Conservation (phyloP, 2,888 invertebrate genomes). For the Crossocerus cetratus region DNA sequence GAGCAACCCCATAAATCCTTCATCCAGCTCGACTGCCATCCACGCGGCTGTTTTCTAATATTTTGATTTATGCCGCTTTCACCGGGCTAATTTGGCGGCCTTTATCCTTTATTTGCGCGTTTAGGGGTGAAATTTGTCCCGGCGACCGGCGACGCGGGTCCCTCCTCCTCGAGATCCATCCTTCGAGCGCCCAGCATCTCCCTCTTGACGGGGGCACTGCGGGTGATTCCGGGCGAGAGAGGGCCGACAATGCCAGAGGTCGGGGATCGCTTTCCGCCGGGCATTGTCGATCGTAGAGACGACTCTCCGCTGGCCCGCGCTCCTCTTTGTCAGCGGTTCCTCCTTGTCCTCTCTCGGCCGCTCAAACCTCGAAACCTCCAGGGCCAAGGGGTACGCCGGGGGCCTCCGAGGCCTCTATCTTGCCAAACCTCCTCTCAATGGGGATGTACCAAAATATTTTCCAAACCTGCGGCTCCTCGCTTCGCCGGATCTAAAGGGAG, state of each 20-base stretch:
- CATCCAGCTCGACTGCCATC: constrained; percentile 60
- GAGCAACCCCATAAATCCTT: constrained; percentile 74
- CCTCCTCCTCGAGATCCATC: neutral
- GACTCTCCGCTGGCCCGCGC: constrained; percentile 8
- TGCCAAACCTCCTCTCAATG: constrained; percentile 45
- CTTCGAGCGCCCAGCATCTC: neutral
- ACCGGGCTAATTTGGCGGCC: constrained; percentile 73
- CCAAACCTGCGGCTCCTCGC: constrained; percentile 19
- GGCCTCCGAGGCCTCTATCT: constrained; percentile 8
- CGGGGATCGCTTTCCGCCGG: constrained; percentile 42
- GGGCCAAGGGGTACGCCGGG: constrained; percentile 8
- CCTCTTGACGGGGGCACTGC: constrained; percentile 9
- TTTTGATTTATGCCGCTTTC: constrained; percentile 76
- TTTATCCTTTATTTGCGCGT: constrained; percentile 75
- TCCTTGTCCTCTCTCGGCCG: neutral
- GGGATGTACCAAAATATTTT: constrained; percentile 50
- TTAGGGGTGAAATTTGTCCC: constrained; percentile 73
- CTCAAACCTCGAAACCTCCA: constrained; percentile 5
- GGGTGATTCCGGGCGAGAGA: neutral
- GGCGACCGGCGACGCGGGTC: constrained; percentile 18
- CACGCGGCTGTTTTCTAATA: constrained; percentile 73
- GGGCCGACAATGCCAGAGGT: constrained; percentile 33
- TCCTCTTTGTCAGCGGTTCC: constrained; percentile 29
- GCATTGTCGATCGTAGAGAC: constrained; percentile 35
- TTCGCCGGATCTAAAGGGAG: neutral